Conservation (phyloP, 2,113 vertebrate species). For the Hypocryptadius cinnamomeus region DNA sequence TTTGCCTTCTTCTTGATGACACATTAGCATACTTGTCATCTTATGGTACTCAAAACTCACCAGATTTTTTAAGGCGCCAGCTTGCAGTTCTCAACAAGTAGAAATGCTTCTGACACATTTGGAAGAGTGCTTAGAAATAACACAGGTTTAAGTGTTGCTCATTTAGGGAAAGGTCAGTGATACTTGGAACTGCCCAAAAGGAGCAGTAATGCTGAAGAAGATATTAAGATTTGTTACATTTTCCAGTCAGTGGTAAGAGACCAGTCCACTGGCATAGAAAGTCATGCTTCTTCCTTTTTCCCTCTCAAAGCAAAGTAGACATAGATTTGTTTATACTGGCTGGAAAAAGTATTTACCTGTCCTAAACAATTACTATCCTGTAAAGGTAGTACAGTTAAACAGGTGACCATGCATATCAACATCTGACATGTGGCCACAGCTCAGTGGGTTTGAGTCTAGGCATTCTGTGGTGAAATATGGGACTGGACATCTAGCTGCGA, state of each 20-base stretch:
- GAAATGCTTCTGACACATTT: constrained; percentile 28
- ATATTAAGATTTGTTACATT: neutral
- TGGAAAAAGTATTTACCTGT: constrained; percentile 35
- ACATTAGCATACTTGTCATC: constrained; percentile 50
- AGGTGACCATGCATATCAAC: constrained; percentile 10
- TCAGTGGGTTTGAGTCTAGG: neutral
- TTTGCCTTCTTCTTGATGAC: constrained; percentile 26
- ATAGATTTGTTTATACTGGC: constrained; percentile 23
- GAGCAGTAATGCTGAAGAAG: neutral
- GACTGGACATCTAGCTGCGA: constrained; percentile 4
- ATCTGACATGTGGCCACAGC: constrained; percentile 5
- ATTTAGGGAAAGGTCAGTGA: constrained; percentile 13
- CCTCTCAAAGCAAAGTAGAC: neutral
- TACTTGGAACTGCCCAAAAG: constrained; percentile 13
- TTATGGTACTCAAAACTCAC: constrained; percentile 5
- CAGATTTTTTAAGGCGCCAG: neutral
- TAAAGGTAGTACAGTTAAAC: neutral
- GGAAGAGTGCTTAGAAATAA: constrained; percentile 6
- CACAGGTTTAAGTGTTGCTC: constrained; percentile 26
- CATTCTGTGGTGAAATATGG: constrained; percentile 4
- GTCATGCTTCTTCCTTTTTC: neutral
- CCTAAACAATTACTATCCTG: neutral
- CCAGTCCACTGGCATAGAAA: neutral
- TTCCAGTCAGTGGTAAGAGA: neutral
- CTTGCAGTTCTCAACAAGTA: constrained; percentile 27